Evolutionary conservation across 2,797 vertebrate genomes (phyloP), one percentile per base, ranked within the genome.

Genomic region (Bradypus variegatus): DNA sequence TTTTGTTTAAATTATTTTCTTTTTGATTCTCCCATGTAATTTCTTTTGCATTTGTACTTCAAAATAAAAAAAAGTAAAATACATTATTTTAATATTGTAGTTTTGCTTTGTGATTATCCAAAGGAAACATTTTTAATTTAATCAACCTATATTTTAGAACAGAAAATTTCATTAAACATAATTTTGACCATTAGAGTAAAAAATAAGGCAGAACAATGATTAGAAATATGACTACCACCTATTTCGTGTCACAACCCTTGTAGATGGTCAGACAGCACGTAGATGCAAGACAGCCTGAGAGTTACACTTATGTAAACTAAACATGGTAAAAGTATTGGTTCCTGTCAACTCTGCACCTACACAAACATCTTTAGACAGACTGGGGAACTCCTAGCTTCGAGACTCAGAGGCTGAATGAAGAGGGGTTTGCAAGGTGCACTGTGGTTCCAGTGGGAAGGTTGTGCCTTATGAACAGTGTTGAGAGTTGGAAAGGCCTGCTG

Each of bases 1-100:
- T 91, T 55, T 21, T 96, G 80, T 95, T 96, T 89, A 95, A 21
- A 62, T 93, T 87, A 82, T 31, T 93, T 95, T 31, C 89, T 88
- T 90, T 60, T n/a, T 21, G 62, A 94, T 85, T 90, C 67, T 94
- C 90, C 73, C 83, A 72, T 64, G 75, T 70, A 86, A 81, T 96
- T 96, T 75, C 80, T 93, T 88, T 90, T n/a, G 60, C 90, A 94
- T 91, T 96, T 95, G 78, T 88, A 91, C 92, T 95, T 95, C 55
- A 97, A 90, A 78, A 95, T 94, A 25, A 94, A 64, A 91, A 95
- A 95, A 81, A 87, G 83, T 78, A 75, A 94, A 86, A 53, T 94
- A 94, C 86, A 96, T 16, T 33, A 83, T 93, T 94, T 27, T 91
- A 82, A 96, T 69, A 50, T 31, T 36, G 70, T 18, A 78, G 2